These are phyloP conservation scores for Bradynema listronoti DNA, from an alignment of 1,140 invertebrate species.

Conservation along the genomic window DNA sequence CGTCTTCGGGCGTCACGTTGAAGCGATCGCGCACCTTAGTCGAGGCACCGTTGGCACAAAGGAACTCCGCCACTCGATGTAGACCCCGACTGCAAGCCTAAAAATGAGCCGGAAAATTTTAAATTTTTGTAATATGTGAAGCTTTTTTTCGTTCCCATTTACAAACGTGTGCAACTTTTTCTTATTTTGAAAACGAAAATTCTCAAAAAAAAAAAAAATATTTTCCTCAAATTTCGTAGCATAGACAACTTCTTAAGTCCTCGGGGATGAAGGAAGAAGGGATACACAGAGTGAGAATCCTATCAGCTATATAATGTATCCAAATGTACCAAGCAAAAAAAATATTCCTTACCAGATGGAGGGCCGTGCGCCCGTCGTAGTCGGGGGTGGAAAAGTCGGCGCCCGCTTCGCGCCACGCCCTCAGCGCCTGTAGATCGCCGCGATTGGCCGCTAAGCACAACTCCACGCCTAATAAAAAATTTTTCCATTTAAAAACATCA, in stretches of 20 bases:
- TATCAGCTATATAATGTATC: neutral
- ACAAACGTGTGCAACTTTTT: no score
- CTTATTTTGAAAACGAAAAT: no score
- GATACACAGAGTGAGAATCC: neutral
- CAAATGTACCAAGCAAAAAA: slow-evolving; percentile 6
- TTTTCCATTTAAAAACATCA: neutral
- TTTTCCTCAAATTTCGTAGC: neutral
- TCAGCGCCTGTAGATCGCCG: slow-evolving; percentile 42
- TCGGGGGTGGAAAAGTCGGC: slow-evolving; percentile 45
- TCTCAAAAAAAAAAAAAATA: slow-evolving; percentile 12
- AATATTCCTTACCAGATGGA: slow-evolving; percentile 46
- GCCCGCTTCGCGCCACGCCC: slow-evolving; percentile 52
- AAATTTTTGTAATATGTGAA: neutral
- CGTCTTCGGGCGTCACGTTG: slow-evolving; percentile 40
- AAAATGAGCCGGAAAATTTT: neutral
- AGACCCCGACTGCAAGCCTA: slow-evolving; percentile 27
- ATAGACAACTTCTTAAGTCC: slow-evolving; percentile 14
- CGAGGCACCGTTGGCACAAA: slow-evolving; percentile 34
- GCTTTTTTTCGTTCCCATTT: no score
- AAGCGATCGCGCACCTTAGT: slow-evolving; percentile 22
- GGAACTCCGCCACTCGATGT: slow-evolving; percentile 27
- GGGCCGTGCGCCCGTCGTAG: slow-evolving; percentile 53
- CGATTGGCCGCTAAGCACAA: slow-evolving; percentile 48
- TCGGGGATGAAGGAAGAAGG: no score
- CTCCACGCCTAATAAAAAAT: slow-evolving; percentile 45